Base-by-base conservation (phyloP, 1,140 invertebrate genomes). In the Hypothenemus hampei region DNA sequence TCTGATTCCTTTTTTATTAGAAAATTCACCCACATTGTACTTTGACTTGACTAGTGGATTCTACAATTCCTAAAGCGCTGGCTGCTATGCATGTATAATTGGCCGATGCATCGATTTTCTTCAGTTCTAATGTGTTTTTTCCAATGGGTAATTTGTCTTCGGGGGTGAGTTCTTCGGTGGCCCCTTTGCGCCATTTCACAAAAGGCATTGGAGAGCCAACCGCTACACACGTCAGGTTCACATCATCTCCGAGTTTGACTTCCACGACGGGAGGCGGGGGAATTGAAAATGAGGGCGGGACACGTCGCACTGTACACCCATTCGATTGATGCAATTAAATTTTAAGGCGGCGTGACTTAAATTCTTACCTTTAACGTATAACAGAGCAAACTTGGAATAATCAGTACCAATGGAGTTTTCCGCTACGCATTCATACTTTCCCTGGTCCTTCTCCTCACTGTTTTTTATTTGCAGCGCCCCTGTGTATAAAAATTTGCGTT, bases 61-160 rank as follows among this genome's bases (percentile, higher is more conserved):
- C 91, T 43, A 97, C 94, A 62, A 89, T 84, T 11, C 95, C 95
- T 13, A 97, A 79, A 3, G 91, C 91, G 57, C 91, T 96, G n/a
- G 87, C 84, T 0, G 96, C 96, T 26, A 94, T 86, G 70, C 96
- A 98, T 0, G 94, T 98, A 75, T 96, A 98, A 74, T 97, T 98
- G 5, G 88, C 91, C 0, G 91, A 91, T 67, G 96, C 88, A 58
- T 87, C 80, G 31, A 98, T 90, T 65, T 95, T 84, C 10, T 80
- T 84, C 57, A 98, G 69, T 51, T 84, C 79, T 15, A 99, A 76
- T 0, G 94, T 85, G 76, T 97, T 98, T 36, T 81, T 81, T 0
- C 89, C 89, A 10, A 91, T 82, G 0, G 88, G 87, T 31, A 91
- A 80, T 59, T 91, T 84, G 70, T 93, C 88, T 69, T 91, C 86